A percentile compares a stretch with the other conserved stretches of the same genome.
Evolutionary conservation across 2,797 vertebrate genomes (phyloP).

Genomic region (Limnodromus scolopaceus): DNA sequence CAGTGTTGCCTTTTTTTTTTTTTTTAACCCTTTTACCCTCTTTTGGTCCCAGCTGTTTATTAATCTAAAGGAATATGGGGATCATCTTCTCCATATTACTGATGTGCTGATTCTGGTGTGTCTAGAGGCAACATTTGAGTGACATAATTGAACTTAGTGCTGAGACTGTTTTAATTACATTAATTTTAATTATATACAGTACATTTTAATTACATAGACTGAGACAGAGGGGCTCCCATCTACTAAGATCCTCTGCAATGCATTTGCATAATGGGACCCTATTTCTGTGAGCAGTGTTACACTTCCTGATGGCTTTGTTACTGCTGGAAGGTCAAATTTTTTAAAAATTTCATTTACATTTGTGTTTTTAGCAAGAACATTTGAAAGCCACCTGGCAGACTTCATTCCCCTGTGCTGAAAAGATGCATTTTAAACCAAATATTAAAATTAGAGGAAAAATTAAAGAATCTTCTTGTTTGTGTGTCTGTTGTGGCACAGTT

Average conservation of each 20-base stretch:
- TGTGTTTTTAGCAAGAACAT: conserved; percentile 21
- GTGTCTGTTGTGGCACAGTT: background rate
- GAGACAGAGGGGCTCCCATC: conserved; percentile 37
- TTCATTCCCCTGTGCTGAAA: conserved; percentile 8
- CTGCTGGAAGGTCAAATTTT: background rate
- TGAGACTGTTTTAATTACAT: conserved; percentile 64
- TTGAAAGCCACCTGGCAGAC: background rate
- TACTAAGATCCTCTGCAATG: conserved; percentile 39
- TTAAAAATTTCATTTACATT: conserved; percentile 30
- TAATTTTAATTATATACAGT: conserved; percentile 73
- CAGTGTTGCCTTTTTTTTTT: background rate
- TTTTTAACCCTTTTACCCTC: background rate
- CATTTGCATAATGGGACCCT: conserved; percentile 43
- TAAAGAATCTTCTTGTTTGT: background rate
- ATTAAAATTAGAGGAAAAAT: background rate
- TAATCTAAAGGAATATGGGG: background rate
- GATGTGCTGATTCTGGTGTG: conserved; percentile 7
- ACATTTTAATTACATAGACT: conserved; percentile 69
- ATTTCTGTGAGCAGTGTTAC: conserved; percentile 40
- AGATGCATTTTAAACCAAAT: background rate
- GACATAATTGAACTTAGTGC: conserved; percentile 53
- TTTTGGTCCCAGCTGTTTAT: background rate
- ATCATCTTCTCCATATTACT: background rate
- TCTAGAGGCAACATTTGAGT: conserved; percentile 49
- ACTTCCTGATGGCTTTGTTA: conserved; percentile 65